Evolutionary conservation across 2,113 vertebrate species (phyloP).

Genomic region (Mastomys natalensis): DNA sequence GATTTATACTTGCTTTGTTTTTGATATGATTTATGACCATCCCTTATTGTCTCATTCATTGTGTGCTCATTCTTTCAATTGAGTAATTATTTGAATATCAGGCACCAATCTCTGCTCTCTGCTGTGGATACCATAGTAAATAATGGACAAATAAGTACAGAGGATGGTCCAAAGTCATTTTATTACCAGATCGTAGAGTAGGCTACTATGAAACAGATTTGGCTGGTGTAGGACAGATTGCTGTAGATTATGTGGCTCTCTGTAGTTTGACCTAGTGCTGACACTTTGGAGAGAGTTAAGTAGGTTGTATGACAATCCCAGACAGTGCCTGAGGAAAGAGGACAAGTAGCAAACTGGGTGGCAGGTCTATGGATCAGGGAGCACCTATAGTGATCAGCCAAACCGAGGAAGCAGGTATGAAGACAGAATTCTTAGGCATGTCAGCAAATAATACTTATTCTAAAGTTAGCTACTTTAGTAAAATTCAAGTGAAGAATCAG

Average conservation of each 20-base stretch:
- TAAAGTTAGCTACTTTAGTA: neutral
- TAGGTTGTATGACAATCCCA: neutral
- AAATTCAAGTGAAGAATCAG: slow-evolving; percentile 37
- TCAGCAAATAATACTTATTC: neutral
- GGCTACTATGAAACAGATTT: slow-evolving; percentile 22
- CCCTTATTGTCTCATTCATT: neutral
- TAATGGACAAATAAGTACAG: neutral
- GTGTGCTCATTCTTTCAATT: slow-evolving; percentile 19
- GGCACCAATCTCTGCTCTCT: neutral
- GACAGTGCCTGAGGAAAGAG: neutral
- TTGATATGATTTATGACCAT: neutral
- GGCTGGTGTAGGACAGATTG: neutral
- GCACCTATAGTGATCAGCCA: neutral
- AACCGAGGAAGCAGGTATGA: neutral
- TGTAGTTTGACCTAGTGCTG: neutral
- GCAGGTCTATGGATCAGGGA: neutral
- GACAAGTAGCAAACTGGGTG: neutral
- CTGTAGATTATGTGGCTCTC: neutral
- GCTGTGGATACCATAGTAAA: neutral
- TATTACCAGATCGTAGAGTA: neutral
- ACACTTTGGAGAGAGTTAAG: neutral
- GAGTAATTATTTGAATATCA: slow-evolving; percentile 2
- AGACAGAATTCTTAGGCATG: neutral
- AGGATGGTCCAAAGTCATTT: neutral
- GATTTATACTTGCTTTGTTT: neutral